Evolutionary conservation across 2,113 vertebrate species (phyloP).

Genomic region (Hydrolagus affinis): DNA sequence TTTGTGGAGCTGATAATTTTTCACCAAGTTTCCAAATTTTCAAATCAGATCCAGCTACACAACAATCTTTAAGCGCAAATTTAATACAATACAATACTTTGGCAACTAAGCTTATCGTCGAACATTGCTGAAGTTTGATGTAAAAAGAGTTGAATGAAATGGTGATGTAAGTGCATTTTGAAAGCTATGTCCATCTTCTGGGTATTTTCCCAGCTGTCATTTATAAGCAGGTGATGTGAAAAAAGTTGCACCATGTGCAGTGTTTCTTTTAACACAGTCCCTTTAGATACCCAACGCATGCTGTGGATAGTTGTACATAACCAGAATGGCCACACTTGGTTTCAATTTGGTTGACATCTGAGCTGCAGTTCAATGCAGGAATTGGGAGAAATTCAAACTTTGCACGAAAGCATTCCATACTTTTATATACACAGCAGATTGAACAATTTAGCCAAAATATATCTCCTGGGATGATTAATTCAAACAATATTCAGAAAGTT

Average conservation of each 20-base stretch:
- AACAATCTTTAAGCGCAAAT: too few species aligned
- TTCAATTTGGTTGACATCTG: background rate
- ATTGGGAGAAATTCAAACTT: background rate
- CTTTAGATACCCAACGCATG: background rate
- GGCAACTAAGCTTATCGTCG: too few species aligned
- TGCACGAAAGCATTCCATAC: background rate
- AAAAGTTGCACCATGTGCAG: background rate
- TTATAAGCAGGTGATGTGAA: background rate
- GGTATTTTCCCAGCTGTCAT: background rate
- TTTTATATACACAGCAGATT: background rate
- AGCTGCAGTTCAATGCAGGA: background rate
- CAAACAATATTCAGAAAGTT: constrained; percentile 11
- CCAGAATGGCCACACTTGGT: too few species aligned
- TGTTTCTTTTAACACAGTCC: background rate
- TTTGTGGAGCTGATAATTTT: too few species aligned
- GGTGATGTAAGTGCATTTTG: too few species aligned
- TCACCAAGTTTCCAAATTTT: too few species aligned
- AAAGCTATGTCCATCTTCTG: background rate
- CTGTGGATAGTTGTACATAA: too few species aligned
- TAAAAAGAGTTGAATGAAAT: too few species aligned
- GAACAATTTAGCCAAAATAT: background rate
- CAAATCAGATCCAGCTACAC: too few species aligned
- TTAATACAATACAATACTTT: too few species aligned
- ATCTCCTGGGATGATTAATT: background rate
- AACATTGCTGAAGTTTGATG: too few species aligned